Evolutionary conservation across 92 coral and sea anemone genomes (phyloP), one percentile per base, ranked within the genome.

Genomic region (Actinernus sp.): DNA sequence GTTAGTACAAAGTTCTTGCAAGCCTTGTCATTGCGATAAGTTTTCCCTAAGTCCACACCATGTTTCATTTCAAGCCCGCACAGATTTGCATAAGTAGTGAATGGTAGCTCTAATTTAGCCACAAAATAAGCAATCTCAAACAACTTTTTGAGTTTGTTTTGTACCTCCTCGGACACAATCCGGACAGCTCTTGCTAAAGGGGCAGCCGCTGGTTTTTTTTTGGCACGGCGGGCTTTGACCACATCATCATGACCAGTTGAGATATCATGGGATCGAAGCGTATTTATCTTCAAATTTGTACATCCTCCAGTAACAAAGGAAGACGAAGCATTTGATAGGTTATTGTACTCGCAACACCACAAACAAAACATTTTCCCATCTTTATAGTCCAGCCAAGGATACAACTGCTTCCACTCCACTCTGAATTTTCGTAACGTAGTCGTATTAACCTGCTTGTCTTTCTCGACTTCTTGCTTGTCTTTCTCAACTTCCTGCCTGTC

Each of bases 41-140:
- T 73, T 17, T 61, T 18, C 49, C 70, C 55, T 24, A 31, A 46
- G 6, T 48, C 55, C 53, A 74, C 72, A 26, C 65, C 49, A 24
- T 74, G 65, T 43, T 74, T 74, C 56, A 13, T 36, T 55, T 74
- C 73, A 12, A 74, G 64, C 14, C 39, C 57, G 64, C 56, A 41
- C 28, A 54, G 49, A 76, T 46, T 55, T 53, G 27, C 58, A 63
- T 36, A 74, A 26, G 39, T 47, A 39, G 83, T 76, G 65, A 76
- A 64, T 64, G 68, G 66, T 37, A 74, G 61, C 73, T 74, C 81
- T 5, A 63, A 36, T 53, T 74, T 74, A 28, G 82, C 82, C 25
- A 74, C 65, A 62, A 74, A 74, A 31, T 73, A 73, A 12, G 71
- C 80, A 47, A 61, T 50, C 25, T 73, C 55, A 51, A 60, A 46